Evolutionary conservation across 2,797 vertebrate species (phyloP).

Genomic region (Lateolabrax maculatus): DNA sequence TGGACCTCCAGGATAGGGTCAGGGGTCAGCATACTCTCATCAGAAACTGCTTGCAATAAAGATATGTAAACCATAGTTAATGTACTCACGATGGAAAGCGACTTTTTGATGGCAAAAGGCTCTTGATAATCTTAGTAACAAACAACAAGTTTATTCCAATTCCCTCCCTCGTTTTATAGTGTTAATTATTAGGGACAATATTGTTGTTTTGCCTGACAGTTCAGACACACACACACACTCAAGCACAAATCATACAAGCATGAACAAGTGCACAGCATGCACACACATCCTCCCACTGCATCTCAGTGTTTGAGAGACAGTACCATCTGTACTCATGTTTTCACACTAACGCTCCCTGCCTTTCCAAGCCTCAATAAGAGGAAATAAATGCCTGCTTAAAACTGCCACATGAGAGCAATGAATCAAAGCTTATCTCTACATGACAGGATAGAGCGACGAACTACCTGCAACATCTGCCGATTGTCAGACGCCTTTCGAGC

Average conservation of each 20-base stretch:
- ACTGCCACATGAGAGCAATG: constrained; percentile 38
- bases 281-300: constrained; percentile 52
- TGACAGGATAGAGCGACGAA: constrained; percentile 48
- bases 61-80: constrained; percentile 2
- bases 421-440: constrained; percentile 50
- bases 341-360: constrained; percentile 64
- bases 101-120: neutral
- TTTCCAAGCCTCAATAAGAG: constrained; percentile 69
- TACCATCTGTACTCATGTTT: constrained; percentile 78
- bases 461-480: constrained; percentile 63
- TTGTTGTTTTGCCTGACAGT: constrained; percentile 47
- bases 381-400: constrained; percentile 61
- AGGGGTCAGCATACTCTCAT: constrained; percentile 1
- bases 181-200: constrained; percentile 14
- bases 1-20: constrained; percentile 5
- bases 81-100: neutral
- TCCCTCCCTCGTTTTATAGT: too few species aligned
- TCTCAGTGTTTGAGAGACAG: constrained; percentile 68
- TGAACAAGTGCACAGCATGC: constrained; percentile 26
- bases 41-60: neutral
- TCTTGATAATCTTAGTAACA: too few species aligned
- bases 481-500: constrained; percentile 38
- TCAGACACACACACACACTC: constrained; percentile 11
- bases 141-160: too few species aligned
- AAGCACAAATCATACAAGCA: constrained; percentile 39